phyloP scores from a whole-genome alignment of 2,888 invertebrate species.

The Tinea trinotella region DNA sequence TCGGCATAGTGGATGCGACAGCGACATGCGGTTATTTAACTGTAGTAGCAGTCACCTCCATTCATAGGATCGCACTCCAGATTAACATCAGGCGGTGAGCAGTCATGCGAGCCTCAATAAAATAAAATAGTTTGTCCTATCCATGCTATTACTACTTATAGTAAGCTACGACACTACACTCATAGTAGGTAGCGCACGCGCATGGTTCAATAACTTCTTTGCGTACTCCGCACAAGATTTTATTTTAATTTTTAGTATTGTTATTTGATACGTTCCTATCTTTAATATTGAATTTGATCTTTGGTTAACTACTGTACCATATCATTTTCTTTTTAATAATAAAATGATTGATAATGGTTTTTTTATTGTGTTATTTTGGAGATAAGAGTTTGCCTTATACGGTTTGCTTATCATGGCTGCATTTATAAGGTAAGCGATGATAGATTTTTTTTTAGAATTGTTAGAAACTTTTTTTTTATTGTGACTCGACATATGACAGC shows the following conservation, averaged over 20 bases:
- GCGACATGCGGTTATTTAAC: too few relatives aligned
- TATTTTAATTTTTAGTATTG: slow-evolving; percentile 16
- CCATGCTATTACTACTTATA: slow-evolving; percentile 1
- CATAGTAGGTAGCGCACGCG: slow-evolving; percentile 16
- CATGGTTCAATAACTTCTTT: slow-evolving; percentile 18
- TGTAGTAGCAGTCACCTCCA: too few relatives aligned
- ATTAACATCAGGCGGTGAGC: too few relatives aligned
- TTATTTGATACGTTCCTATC: slow-evolving; percentile 16
- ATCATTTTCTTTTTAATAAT: background rate
- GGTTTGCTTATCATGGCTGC: too few relatives aligned
- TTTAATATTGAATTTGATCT: slow-evolving; percentile 13
- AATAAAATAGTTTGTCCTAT: slow-evolving; percentile 1
- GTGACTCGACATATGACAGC: too few relatives aligned
- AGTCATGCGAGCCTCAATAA: too few relatives aligned
- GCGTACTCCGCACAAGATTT: slow-evolving; percentile 7
- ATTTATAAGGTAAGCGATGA: too few relatives aligned
- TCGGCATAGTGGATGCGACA: too few relatives aligned
- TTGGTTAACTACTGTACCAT: background rate
- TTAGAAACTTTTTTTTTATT: too few relatives aligned
- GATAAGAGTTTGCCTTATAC: too few relatives aligned
- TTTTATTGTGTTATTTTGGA: background rate
- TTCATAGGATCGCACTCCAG: too few relatives aligned
- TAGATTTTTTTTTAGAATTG: too few relatives aligned
- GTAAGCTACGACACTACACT: slow-evolving; percentile 5
- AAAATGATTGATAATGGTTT: background rate